Base-by-base conservation (phyloP, 2,113 vertebrate genomes). In the Heliornis fulica region DNA sequence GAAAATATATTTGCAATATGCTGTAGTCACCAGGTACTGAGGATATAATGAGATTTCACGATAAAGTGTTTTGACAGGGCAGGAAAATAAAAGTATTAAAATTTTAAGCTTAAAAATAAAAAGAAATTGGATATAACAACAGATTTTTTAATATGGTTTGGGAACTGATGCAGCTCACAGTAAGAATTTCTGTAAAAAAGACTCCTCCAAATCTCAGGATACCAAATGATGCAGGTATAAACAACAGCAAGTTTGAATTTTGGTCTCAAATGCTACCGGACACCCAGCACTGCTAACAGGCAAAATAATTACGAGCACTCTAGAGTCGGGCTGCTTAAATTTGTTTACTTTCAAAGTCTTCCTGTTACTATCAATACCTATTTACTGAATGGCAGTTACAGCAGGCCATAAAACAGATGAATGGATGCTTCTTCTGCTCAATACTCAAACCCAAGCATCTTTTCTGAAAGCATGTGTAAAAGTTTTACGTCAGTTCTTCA, bases 1-100 rank as follows among this genome's bases (percentile, higher is more conserved):
- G 38, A n/a, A 93, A 93, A 96, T 93, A 83, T 68, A 93, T 50
- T 89, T 90, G 77, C 66, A 94, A 54, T 82, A 68, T 32, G 13
- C 40, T 94, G 68, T 22, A 87, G 64, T 40, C 45, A 48, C 38
- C 34, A 41, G 40, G 46, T 70, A 85, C 34, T 60, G 54, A 96
- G 89, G 29, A 68, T 68, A 65, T 45, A 1, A 60, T 65, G 83
- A 83, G 18, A 93, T 86, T 95, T 87, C 38, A 79, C 76, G 18
- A 57, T 43, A 60, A 36, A 56, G 38, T 69, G 53, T 54, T 94
- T 77, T 83, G 38, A 89, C 38, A 82, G 10, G 54, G 45, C 26
- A 74, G 23, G 63, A 89, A 87, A 92, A 89, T 66, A 41, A 38
- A 80, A 72, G 19, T 50, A 82, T 64, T 91, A 81, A 89, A 87